Percentiles rank a stretch among this genome's conserved stretches.
Evolutionary conservation across 92 coral and sea anemone species (phyloP).

Genomic region (Palythoa heliodiscus): DNA sequence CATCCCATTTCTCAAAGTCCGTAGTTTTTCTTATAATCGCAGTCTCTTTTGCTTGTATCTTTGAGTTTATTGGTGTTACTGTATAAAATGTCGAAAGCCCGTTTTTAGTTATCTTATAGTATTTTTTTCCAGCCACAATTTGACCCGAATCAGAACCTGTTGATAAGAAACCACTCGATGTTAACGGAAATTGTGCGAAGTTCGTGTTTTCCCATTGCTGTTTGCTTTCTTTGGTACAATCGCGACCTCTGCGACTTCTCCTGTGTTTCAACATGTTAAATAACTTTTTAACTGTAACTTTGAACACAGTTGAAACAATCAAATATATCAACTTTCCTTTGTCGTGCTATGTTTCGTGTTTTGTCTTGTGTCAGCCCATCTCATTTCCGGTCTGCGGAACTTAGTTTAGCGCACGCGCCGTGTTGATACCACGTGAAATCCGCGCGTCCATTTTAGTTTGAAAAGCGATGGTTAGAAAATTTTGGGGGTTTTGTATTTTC

Average conservation of each 20-base stretch:
- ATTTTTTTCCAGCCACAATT: constrained; percentile 21
- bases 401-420: constrained; percentile 66
- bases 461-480: constrained; percentile 35
- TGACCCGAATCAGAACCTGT: constrained; percentile 22
- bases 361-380: neutral
- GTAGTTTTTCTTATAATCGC: neutral
- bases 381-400: constrained; percentile 52
- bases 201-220: neutral
- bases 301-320: neutral
- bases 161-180: constrained; percentile 5
- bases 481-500: neutral
- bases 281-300: neutral
- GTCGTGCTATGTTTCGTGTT: neutral
- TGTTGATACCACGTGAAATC: constrained; percentile 55
- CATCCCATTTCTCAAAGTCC: neutral
- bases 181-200: neutral
- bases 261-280: constrained; percentile 43
- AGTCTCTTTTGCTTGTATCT: neutral
- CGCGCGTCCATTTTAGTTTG: constrained; percentile 96
- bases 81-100: constrained; percentile 40
- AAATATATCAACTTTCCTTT: constrained; percentile 2
- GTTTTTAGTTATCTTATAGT: constrained; percentile 25
- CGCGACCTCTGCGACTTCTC: constrained; percentile 39
- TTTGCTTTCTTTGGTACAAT: constrained; percentile 5
- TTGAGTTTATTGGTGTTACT: constrained; percentile 1